A percentile compares a stretch with the other conserved stretches of the same genome.
These are phyloP conservation scores for Acrobasis suavella DNA, from an alignment of 2,888 invertebrate genomes.

Conservation along the genomic window DNA sequence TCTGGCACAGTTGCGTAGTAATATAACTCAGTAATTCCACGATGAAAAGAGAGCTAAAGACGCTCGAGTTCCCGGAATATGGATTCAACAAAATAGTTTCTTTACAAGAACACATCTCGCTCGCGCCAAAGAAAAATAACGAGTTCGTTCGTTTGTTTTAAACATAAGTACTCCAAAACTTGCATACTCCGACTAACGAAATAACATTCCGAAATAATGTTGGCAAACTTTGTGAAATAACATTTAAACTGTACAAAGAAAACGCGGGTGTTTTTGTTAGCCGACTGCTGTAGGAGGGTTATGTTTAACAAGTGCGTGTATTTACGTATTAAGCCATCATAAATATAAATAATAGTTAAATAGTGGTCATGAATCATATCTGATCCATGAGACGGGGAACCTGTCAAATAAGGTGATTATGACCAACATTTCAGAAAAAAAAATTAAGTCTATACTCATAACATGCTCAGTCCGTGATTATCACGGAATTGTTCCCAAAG, in stretches of 20 bases:
- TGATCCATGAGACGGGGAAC: no score
- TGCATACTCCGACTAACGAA: not conserved
- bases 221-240: constrained; percentile 11
- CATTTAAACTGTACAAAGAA: constrained; percentile 18
- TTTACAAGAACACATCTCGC: not conserved
- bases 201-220: constrained; percentile 16
- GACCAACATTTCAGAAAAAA: no score
- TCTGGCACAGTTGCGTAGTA: no score
- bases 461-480: no score
- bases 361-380: no score
- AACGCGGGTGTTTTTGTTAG: constrained; percentile 6
- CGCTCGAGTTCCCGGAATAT: no score
- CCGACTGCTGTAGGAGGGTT: not conserved
- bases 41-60: no score
- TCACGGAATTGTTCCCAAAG: no score
- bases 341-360: no score
- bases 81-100: no score
- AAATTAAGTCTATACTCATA: no score
- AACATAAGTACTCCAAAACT: constrained; percentile 8
- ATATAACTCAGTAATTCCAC: not conserved
- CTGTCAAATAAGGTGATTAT: no score
- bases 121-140: constrained; percentile 3
- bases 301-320: not conserved
- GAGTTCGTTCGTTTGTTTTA: not conserved
- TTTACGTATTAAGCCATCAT: not conserved